Evolutionary conservation across 2,113 vertebrate species (phyloP), one percentile per base, ranked within the genome.

Genomic region (Myotis yumanensis): DNA sequence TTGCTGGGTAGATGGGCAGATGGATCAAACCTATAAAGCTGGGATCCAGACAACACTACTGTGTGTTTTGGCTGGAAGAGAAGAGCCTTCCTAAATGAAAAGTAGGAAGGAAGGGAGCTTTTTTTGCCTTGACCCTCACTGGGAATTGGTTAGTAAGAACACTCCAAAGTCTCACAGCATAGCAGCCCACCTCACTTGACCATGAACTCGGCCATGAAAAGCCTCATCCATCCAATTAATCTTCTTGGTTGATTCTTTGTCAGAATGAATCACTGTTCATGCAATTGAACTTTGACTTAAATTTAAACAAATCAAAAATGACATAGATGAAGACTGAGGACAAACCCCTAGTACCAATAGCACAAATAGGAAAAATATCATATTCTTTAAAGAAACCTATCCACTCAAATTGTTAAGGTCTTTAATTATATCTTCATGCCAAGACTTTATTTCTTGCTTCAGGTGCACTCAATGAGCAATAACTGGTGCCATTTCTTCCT

Each of bases 401-500:
- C 22, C 81, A 37, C 22, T 94, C 2, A 20, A 86, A 92, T 80
- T 84, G 32, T 76, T 84, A 81, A 83, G 30, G 37, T 75, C 17
- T 91, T 91, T 84, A 83, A 89, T 84, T 80, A 73, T 62, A 81
- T 73, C 87, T 96, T 90, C 23, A 79, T n/a, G 48, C 22, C 54
- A 95, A 79, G 59, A 79, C 7, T 95, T 84, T 76, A 37, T 86
- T 90, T 96, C 69, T 92, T 82, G 46, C 32, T 88, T 22, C 51
- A 88, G 81, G 57, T 92, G 14, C n/a, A 88, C 25, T 91, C 66
- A 94, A 48, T 82, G 73, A 88, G 35, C 88, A 32, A 40, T 82
- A 88, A 88, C 82, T 82, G 18, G 73, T 90, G 25, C 14, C 35
- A 35, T 83, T 88, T 89, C 64, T 71, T 92, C 57, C 23, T 59